phyloP scores from a whole-genome alignment of 2,888 invertebrate genomes.

The Dolomedes plantarius region DNA sequence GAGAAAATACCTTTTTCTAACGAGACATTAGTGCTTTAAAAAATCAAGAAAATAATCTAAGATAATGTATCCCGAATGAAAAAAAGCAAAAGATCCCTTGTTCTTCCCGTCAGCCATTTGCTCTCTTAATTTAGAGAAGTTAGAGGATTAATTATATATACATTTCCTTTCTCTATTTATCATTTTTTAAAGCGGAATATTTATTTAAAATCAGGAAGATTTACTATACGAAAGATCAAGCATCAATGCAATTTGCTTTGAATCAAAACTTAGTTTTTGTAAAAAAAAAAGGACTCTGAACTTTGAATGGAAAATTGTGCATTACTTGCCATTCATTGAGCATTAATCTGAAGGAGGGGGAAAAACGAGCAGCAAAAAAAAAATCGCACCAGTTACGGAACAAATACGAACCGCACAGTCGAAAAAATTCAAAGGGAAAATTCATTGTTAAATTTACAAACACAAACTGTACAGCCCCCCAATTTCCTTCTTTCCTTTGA shows the following conservation, averaged over 20 bases:
- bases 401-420: neutral
- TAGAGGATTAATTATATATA: conserved; percentile 4
- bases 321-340: conserved; percentile 27
- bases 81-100: too few relatives aligned
- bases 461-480: conserved; percentile 51
- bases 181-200: neutral
- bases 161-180: neutral
- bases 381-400: conserved; percentile 9
- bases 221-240: neutral
- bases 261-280: neutral
- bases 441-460: conserved; percentile 62
- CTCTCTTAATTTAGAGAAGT: neutral
- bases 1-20: too few relatives aligned
- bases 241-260: neutral
- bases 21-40: too few relatives aligned
- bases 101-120: neutral
- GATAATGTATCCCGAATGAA: too few relatives aligned
- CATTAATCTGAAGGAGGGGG: conserved; percentile 18
- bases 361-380: neutral
- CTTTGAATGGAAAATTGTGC: neutral
- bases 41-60: too few relatives aligned
- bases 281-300: neutral
- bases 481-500: conserved; percentile 31
- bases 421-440: conserved; percentile 12
- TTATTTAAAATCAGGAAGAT: neutral